phyloP scores from a whole-genome alignment of 92 coral and sea anemone species.

The Phymanthus crucifer region DNA sequence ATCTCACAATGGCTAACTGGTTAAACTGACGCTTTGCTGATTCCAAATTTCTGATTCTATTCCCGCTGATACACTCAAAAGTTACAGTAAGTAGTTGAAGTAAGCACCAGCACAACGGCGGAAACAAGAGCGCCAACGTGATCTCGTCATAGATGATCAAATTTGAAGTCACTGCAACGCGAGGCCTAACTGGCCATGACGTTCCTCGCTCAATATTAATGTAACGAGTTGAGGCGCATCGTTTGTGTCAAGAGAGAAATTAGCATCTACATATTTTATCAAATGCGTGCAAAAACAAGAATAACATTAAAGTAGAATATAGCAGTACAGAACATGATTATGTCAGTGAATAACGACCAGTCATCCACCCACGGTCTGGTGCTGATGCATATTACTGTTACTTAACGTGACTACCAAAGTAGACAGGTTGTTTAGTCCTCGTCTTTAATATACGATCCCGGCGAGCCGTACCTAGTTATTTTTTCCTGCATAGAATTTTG shows the following conservation, averaged over 20 bases:
- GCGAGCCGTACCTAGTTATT: background rate
- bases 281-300: background rate
- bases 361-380: conserved; percentile 24
- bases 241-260: background rate
- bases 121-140: background rate
- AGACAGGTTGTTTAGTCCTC: background rate
- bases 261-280: background rate
- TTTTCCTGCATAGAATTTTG: background rate
- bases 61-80: background rate
- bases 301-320: background rate
- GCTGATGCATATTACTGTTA: background rate
- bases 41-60: too few relatives aligned
- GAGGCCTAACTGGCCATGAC: conserved; percentile 6
- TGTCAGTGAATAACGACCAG: background rate
- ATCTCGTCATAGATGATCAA: conserved; percentile 9
- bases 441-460: background rate
- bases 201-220: background rate
- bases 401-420: background rate
- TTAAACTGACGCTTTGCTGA: background rate
- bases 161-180: background rate
- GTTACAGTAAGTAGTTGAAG: conserved; percentile 5
- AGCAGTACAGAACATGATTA: background rate
- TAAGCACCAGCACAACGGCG: background rate
- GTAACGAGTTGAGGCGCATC: background rate
- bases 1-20: too few relatives aligned